Conservation (phyloP, 2,888 invertebrate genomes). For the Lycocerus yunnanus region DNA sequence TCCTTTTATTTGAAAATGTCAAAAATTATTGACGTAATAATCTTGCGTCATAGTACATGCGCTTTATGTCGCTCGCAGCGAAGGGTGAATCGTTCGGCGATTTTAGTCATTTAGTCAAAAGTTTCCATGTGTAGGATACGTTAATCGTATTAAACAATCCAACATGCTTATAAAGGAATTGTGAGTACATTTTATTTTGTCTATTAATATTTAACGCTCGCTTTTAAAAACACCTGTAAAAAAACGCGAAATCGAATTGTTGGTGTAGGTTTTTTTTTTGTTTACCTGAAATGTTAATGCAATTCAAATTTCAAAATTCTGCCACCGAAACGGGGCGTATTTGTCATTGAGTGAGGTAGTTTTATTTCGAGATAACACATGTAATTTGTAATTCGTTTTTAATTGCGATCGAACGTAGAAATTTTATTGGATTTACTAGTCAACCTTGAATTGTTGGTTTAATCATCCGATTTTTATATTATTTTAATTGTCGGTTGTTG, state of each 20-base stretch:
- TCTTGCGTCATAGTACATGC: conserved; percentile 69
- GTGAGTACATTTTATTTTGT: conserved; percentile 61
- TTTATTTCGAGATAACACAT: background rate
- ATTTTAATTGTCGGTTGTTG: conserved; percentile 11
- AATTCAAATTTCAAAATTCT: conserved; percentile 28
- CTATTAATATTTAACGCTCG: conserved; percentile 45
- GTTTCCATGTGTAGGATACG: conserved; percentile 47
- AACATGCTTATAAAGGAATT: conserved; percentile 75
- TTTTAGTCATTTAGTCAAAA: conserved; percentile 34
- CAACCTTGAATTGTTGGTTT: conserved; percentile 34
- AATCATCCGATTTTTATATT: conserved; percentile 26
- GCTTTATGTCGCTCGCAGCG: conserved; percentile 59
- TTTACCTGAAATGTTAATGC: background rate
- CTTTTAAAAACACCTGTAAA: background rate
- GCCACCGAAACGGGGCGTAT: conserved; percentile 46
- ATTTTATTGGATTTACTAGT: background rate
- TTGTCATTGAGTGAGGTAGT: background rate
- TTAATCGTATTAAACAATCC: conserved; percentile 45
- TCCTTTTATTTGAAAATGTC: background rate
- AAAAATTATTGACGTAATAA: conserved; percentile 60
- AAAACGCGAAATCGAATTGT: background rate
- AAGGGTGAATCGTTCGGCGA: conserved; percentile 63
- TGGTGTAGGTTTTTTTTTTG: background rate
- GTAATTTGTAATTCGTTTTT: background rate
- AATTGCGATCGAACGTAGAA: background rate